These are phyloP conservation scores for Lacanobia wlatinum DNA, from an alignment of 2,888 invertebrate species.

Conservation along the genomic window DNA sequence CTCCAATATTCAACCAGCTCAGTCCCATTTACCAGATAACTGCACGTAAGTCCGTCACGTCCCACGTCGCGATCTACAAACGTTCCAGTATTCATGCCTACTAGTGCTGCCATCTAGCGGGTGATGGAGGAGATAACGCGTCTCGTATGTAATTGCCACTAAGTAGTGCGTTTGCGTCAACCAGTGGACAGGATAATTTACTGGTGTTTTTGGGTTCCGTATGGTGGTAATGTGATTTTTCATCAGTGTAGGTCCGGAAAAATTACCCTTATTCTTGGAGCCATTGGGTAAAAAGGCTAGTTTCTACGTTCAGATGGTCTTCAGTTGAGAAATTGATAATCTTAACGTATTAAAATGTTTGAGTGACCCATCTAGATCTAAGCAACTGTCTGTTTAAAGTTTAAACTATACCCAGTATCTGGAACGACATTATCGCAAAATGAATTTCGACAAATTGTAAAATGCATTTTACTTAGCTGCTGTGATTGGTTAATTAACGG, in stretches of 20 bases:
- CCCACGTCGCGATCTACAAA: conserved; percentile 46
- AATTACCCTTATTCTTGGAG: too few relatives aligned
- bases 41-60: conserved; percentile 7
- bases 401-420: too few relatives aligned
- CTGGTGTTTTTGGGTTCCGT: conserved; percentile 56
- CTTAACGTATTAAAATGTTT: too few relatives aligned
- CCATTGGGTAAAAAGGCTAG: too few relatives aligned
- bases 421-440: too few relatives aligned
- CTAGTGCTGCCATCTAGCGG: conserved; percentile 52
- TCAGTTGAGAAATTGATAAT: too few relatives aligned
- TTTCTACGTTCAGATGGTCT: too few relatives aligned
- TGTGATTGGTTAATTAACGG: too few relatives aligned
- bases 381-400: too few relatives aligned
- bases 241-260: background rate
- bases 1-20: conserved; percentile 10
- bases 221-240: background rate
- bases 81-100: conserved; percentile 9
- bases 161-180: conserved; percentile 63
- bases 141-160: conserved; percentile 63
- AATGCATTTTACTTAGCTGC: too few relatives aligned
- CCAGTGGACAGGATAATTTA: conserved; percentile 71
- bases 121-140: conserved; percentile 63
- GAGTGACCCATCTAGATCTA: too few relatives aligned
- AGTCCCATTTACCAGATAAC: conserved; percentile 19
- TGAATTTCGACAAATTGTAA: too few relatives aligned